phyloP scores from a whole-genome alignment of 2,888 invertebrate genomes.

The Tillus elongatus region DNA sequence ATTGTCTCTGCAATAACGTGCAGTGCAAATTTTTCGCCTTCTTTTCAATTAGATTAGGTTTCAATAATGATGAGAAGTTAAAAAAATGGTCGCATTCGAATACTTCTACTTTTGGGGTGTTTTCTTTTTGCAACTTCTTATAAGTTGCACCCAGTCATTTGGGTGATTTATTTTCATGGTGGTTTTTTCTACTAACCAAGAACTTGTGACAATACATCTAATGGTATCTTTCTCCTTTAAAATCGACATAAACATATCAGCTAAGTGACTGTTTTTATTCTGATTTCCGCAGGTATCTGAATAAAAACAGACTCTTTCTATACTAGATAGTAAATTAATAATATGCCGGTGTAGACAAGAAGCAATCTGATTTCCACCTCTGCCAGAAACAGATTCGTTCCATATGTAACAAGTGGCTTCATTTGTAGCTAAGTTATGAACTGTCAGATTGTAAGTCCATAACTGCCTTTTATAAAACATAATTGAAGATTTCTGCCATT shows the following conservation, averaged over 20 bases:
- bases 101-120: neutral
- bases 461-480: too few relatives aligned
- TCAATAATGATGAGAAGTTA: neutral
- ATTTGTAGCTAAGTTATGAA: too few relatives aligned
- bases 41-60: neutral
- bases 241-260: slow-evolving; percentile 21
- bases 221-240: slow-evolving; percentile 8
- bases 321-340: neutral
- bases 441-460: too few relatives aligned
- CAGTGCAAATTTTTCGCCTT: too few relatives aligned
- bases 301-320: slow-evolving; percentile 16
- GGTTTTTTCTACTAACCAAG: slow-evolving; percentile 16
- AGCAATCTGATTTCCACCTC: slow-evolving; percentile 26
- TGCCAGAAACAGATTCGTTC: too few relatives aligned
- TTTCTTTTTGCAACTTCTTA: neutral
- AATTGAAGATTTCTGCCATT: too few relatives aligned
- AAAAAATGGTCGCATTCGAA: slow-evolving; percentile 1
- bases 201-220: slow-evolving; percentile 22
- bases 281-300: slow-evolving; percentile 17
- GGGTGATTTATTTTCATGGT: slow-evolving; percentile 2
- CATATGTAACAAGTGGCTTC: too few relatives aligned
- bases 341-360: slow-evolving; percentile 16
- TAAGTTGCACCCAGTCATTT: neutral
- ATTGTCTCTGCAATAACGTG: slow-evolving; percentile 2
- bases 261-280: slow-evolving; percentile 20